Conservation (phyloP, 1,140 invertebrate species). For the Hylaeus anthracinus region DNA sequence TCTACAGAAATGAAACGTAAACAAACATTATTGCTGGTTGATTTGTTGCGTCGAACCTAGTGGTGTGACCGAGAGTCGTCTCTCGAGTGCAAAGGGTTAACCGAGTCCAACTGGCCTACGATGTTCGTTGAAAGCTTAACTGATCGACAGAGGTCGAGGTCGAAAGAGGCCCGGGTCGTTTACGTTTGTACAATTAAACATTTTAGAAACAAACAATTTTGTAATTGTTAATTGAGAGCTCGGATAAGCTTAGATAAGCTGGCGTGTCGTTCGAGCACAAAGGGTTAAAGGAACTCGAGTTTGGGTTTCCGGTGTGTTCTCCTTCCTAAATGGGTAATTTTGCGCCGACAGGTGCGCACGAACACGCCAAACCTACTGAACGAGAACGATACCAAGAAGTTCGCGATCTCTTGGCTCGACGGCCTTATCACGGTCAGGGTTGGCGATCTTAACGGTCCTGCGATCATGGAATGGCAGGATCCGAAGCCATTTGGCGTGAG, state of each 20-base stretch:
- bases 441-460: slow-evolving; percentile 74
- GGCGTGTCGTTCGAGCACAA: neutral
- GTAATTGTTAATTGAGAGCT: too few species aligned
- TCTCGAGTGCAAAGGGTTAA: too few species aligned
- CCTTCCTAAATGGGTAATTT: slow-evolving; percentile 21
- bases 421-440: slow-evolving; percentile 80
- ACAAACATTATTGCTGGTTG: too few species aligned
- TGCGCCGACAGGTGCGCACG: slow-evolving; percentile 78
- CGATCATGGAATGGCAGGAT: slow-evolving; percentile 83
- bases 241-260: neutral
- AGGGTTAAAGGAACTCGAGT: neutral
- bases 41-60: too few species aligned
- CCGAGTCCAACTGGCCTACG: too few species aligned
- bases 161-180: too few species aligned
- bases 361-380: slow-evolving; percentile 82
- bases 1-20: too few species aligned
- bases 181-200: too few species aligned
- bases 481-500: slow-evolving; percentile 82
- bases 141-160: too few species aligned
- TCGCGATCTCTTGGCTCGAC: slow-evolving; percentile 83
- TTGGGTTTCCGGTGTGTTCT: neutral
- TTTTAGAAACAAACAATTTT: too few species aligned
- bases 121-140: too few species aligned
- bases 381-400: slow-evolving; percentile 81
- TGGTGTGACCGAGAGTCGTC: too few species aligned